Evolutionary conservation across 2,888 invertebrate species (phyloP).

Genomic region (Fabriciana adippe): DNA sequence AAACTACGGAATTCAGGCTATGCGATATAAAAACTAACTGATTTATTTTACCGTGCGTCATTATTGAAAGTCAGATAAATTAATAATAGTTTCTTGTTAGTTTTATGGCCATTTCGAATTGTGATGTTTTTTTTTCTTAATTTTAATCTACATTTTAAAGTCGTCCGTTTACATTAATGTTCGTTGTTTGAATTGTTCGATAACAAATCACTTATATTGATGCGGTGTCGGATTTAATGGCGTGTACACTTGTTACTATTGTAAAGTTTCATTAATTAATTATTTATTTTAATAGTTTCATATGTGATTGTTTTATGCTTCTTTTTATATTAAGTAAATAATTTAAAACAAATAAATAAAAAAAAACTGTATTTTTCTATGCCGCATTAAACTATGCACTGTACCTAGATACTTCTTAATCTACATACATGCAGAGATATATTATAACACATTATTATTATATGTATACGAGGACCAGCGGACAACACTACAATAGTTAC

Average conservation of each 20-base stretch:
- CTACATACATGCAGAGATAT: too few relatives aligned
- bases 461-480: too few relatives aligned
- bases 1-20: conserved; percentile 54
- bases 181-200: conserved; percentile 14
- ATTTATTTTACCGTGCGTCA: conserved; percentile 73
- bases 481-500: too few relatives aligned
- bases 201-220: conserved; percentile 13
- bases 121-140: conserved; percentile 26
- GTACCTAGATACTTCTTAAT: too few relatives aligned
- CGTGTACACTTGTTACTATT: conserved; percentile 4
- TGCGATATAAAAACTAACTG: conserved; percentile 51
- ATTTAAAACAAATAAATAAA: too few relatives aligned
- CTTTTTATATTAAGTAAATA: too few relatives aligned
- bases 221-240: conserved; percentile 13
- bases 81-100: conserved; percentile 51
- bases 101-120: conserved; percentile 38
- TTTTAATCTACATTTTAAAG: conserved; percentile 23
- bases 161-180: conserved; percentile 23
- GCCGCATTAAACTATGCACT: too few relatives aligned
- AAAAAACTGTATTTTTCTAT: too few relatives aligned
- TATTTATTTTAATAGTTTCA: too few relatives aligned
- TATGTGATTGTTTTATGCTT: too few relatives aligned
- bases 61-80: conserved; percentile 67
- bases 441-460: too few relatives aligned
- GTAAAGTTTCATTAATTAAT: too few relatives aligned